Base-by-base conservation (phyloP, 2,113 vertebrate species). In the Pagrus major region DNA sequence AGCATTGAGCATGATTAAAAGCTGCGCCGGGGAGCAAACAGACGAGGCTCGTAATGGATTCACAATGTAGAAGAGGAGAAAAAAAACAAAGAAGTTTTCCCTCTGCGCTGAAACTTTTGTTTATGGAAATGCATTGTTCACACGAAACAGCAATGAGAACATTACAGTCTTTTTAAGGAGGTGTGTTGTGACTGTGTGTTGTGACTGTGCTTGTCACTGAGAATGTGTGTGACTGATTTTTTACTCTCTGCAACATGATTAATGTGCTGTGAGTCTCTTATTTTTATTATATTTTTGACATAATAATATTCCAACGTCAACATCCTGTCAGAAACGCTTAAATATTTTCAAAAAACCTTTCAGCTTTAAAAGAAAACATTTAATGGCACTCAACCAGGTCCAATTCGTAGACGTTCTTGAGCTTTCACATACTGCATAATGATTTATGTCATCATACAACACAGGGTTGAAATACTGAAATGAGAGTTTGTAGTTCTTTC, bases 1-100 rank as follows among this genome's bases (percentile, higher is more conserved):
- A 83, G 71, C 25, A 21, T 27, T 8, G 86, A 58, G 73, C 59
- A 23, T 64, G 86, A 91, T 87, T 84, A 80, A 88, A 81, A 59
- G 46, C 68, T 21, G 49, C 70, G 63, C 66, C 0, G 23, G 6
- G 0, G 70, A 81, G 71, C 65, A 61, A 88, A 84, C 72, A 59
- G 69, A 54, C 35, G 4, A 20, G 63, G 29, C 58, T 77, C 61
- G 11, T 88, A 14, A 78, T 49, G 71, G 58, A 76, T 78, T 69
- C 67, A 76, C 27, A 0, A 20, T 41, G 51, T 46, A 29, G 41
- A 56, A 4, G 20, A 60, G 31, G 0, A 29, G 3, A 35, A 46
- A 12, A 37, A 56, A 37, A 41, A 20, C n/a, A 49, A 23, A 59
- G 39, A 66, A 35, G 6, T 25, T 59, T 37, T 33, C 25, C 37